phyloP scores from a whole-genome alignment of 2,888 invertebrate genomes.

The Rhabditophanes sp. region DNA sequence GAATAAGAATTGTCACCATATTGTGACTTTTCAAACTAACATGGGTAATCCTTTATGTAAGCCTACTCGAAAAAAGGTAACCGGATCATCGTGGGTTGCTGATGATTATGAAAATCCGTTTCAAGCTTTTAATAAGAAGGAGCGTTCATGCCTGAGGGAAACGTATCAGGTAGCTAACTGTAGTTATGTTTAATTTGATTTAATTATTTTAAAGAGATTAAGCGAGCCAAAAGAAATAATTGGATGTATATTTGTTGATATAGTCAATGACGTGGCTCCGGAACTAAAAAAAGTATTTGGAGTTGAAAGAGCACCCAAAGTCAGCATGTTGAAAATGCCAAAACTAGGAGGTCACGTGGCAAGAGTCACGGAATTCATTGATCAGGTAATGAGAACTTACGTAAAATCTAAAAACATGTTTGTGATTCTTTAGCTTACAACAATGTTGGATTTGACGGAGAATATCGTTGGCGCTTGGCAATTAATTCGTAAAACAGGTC shows the following conservation, averaged over 20 bases:
- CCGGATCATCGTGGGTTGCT: constrained; percentile 31
- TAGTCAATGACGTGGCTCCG: constrained; percentile 35
- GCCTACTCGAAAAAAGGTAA: constrained; percentile 27
- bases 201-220: constrained; percentile 20
- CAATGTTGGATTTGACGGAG: constrained; percentile 40
- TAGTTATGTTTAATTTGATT: not conserved
- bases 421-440: constrained; percentile 22
- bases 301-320: constrained; percentile 38
- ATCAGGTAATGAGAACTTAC: too few relatives aligned
- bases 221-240: constrained; percentile 41
- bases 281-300: constrained; percentile 40
- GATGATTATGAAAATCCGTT: constrained; percentile 41
- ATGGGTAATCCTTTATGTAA: constrained; percentile 39
- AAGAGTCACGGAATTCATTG: constrained; percentile 33
- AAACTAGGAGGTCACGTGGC: constrained; percentile 41
- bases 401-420: too few relatives aligned
- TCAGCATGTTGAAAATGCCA: constrained; percentile 39
- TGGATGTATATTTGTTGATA: constrained; percentile 35
- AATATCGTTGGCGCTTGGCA: constrained; percentile 42
- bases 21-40: too few relatives aligned
- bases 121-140: constrained; percentile 35
- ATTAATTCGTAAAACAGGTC: constrained; percentile 36
- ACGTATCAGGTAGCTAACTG: constrained; percentile 25
- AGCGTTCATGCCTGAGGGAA: constrained; percentile 31
- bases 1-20: too few relatives aligned